Evolutionary conservation across 2,113 vertebrate species (phyloP).

Genomic region (Phalacrocorax brasilianus): DNA sequence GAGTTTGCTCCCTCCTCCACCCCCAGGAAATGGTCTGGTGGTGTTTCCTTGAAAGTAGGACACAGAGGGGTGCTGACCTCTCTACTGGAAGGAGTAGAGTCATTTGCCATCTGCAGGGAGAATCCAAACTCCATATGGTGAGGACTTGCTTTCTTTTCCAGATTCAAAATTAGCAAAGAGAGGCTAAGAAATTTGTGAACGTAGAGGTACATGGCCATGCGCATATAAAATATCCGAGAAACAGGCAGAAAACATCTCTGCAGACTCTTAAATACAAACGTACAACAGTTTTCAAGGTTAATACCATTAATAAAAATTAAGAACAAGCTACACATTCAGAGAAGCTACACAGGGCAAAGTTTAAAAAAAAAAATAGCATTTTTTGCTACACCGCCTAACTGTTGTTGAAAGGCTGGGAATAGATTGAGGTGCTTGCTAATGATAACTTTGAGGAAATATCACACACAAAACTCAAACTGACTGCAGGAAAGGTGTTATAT

Average conservation of each 20-base stretch:
- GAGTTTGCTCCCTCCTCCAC: background rate
- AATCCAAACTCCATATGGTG: background rate
- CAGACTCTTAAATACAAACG: background rate
- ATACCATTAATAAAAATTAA: background rate
- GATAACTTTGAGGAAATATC: constrained; percentile 54
- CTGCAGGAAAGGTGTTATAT: constrained; percentile 57
- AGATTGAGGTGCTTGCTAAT: constrained; percentile 52
- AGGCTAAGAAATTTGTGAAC: background rate
- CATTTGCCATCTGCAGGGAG: constrained; percentile 15
- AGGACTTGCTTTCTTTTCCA: background rate
- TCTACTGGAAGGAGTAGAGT: background rate
- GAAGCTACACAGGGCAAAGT: background rate
- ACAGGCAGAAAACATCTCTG: background rate
- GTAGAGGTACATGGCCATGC: background rate
- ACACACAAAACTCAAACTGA: constrained; percentile 23
- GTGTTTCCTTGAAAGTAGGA: background rate
- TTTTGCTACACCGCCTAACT: constrained; percentile 27
- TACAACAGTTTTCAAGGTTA: background rate
- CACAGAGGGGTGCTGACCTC: background rate
- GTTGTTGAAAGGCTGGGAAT: constrained; percentile 52
- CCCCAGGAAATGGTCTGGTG: background rate
- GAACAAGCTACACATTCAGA: background rate
- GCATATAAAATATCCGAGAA: background rate
- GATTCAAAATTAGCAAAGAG: background rate
- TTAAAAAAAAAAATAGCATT: background rate